phyloP scores from a whole-genome alignment of 2,888 invertebrate species.

The Mactromeris polynyma region DNA sequence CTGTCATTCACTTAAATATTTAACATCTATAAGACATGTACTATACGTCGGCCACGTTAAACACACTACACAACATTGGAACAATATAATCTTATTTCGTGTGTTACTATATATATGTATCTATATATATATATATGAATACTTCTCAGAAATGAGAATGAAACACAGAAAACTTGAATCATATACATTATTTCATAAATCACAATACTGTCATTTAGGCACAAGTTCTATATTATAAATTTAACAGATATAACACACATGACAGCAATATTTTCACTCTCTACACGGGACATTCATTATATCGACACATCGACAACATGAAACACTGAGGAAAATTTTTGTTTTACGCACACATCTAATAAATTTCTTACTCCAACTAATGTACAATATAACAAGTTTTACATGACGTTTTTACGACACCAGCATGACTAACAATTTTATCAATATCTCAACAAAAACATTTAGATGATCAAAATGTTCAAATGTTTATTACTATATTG shows the following conservation, averaged over 20 bases:
- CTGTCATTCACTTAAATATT: neutral
- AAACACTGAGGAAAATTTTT: conserved; percentile 12
- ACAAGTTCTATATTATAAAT: conserved; percentile 30
- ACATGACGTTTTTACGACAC: neutral
- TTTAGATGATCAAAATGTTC: conserved; percentile 17
- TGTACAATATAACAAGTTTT: conserved; percentile 11
- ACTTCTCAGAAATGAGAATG: conserved; percentile 4
- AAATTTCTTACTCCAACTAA: neutral
- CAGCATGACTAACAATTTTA: conserved; percentile 20
- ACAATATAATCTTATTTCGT: neutral
- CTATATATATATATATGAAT: conserved; percentile 24
- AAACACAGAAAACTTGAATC: neutral
- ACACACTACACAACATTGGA: conserved; percentile 8
- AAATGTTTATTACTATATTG: conserved; percentile 6
- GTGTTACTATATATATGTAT: conserved; percentile 13
- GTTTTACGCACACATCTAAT: neutral
- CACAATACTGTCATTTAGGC: conserved; percentile 43
- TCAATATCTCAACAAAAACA: conserved; percentile 21
- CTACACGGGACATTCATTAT: neutral
- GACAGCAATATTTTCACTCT: neutral
- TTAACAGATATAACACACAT: conserved; percentile 16
- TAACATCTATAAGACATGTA: neutral
- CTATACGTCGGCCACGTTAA: neutral
- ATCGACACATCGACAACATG: neutral
- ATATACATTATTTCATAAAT: conserved; percentile 27